Conservation (phyloP, 2,113 vertebrate genomes). For the Podarcis raffonei region DNA sequence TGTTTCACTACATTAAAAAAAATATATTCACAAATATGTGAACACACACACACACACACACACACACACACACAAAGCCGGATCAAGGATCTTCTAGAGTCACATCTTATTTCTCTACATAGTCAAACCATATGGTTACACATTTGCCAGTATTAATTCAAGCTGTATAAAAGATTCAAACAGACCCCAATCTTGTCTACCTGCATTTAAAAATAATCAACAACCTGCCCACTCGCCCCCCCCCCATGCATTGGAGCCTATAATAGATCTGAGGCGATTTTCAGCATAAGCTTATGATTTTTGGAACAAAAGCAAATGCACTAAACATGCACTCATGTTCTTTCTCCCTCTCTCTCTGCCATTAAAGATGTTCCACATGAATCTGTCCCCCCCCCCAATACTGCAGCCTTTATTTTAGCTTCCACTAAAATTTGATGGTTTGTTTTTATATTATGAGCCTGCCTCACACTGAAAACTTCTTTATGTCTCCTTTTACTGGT, state of each 20-base stretch:
- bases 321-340: not conserved
- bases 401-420: conserved; percentile 36
- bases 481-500: conserved; percentile 55
- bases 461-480: conserved; percentile 34
- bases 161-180: not conserved
- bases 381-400: not conserved
- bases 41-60: too few relatives aligned
- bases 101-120: not conserved
- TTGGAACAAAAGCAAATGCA: conserved; percentile 9
- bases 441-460: conserved; percentile 47
- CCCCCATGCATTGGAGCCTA: too few relatives aligned
- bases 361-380: not conserved
- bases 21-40: too few relatives aligned
- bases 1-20: not conserved
- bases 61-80: not conserved
- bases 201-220: not conserved
- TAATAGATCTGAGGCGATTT: not conserved
- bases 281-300: not conserved
- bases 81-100: not conserved
- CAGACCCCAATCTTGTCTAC: not conserved
- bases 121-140: not conserved
- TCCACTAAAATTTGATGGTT: not conserved
- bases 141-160: not conserved
- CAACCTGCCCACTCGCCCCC: not conserved
- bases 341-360: too few relatives aligned